Evolutionary conservation across 2,797 vertebrate species (phyloP).

Genomic region (Micrastur ruficollis): DNA sequence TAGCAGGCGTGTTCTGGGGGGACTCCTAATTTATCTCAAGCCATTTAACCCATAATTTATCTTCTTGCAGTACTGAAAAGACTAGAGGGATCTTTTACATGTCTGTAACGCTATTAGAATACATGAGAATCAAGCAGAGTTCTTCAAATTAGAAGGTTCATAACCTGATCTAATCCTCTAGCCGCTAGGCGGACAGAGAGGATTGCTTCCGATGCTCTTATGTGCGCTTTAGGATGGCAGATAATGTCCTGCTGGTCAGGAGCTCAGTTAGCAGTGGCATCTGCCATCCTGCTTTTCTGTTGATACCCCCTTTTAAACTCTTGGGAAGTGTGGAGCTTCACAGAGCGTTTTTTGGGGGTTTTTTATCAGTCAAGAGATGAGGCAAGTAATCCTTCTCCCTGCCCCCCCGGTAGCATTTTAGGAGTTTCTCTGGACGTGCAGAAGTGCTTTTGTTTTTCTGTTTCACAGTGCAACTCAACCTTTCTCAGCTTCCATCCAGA

Average conservation of each 20-base stretch:
- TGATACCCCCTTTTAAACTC: background rate
- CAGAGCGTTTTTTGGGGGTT: background rate
- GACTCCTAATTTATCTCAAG: background rate
- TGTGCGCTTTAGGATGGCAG: accelerated
- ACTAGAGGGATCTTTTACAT: background rate
- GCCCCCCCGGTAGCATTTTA: background rate
- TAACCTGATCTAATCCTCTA: background rate
- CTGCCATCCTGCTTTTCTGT: background rate
- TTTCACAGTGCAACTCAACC: background rate
- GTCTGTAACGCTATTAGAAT: background rate
- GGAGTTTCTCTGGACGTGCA: background rate
- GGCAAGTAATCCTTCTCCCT: background rate
- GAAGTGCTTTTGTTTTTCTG: background rate
- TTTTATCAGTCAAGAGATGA: background rate
- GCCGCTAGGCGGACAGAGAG: background rate
- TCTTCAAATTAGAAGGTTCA: background rate
- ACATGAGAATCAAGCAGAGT: background rate
- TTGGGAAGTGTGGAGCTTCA: background rate
- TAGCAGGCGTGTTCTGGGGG: background rate
- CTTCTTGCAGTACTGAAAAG: background rate
- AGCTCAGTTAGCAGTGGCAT: background rate
- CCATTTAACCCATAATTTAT: no score
- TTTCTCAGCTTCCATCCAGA: background rate
- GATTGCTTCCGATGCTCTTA: background rate
- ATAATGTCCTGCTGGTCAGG: background rate